Percentiles rank a stretch among this genome's conserved stretches.
Conservation (phyloP, 2,113 vertebrate species). For the Gobiocypris rarus region DNA sequence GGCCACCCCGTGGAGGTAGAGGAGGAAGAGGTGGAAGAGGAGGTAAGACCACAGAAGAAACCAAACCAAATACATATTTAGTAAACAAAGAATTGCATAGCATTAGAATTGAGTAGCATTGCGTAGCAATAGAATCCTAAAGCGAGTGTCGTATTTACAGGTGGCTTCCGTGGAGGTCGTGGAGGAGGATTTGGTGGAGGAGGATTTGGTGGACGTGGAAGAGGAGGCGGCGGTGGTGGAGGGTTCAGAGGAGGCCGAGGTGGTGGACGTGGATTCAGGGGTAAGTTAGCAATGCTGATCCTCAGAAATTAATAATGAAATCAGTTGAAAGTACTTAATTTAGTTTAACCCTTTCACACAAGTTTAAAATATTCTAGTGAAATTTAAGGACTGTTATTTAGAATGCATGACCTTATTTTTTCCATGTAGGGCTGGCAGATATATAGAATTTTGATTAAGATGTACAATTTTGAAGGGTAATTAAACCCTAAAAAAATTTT, state of each 20-base stretch:
- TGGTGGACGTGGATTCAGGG: constrained; percentile 80
- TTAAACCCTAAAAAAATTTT: too few relatives aligned
- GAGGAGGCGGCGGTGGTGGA: background rate
- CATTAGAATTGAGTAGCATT: background rate
- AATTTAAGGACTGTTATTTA: too few relatives aligned
- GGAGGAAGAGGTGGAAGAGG: constrained; percentile 84
- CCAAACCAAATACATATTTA: background rate
- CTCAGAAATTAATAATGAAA: too few relatives aligned
- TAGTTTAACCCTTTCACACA: too few relatives aligned
- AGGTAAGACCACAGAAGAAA: constrained; percentile 56
- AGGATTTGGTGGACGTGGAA: background rate
- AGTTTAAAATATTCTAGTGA: too few relatives aligned
- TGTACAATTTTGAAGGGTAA: too few relatives aligned
- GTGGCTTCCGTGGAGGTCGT: constrained; percentile 75
- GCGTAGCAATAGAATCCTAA: background rate
- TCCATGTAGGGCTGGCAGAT: too few relatives aligned
- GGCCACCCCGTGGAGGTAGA: constrained; percentile 85
- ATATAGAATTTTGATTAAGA: too few relatives aligned
- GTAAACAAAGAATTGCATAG: background rate
- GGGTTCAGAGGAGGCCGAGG: constrained; percentile 55
- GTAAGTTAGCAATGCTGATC: too few relatives aligned
- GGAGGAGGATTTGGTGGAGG: too few relatives aligned
- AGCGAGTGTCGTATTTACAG: constrained; percentile 54
- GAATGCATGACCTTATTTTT: too few relatives aligned
- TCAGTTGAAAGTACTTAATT: too few relatives aligned